A percentile compares a stretch with the other conserved stretches of the same genome.
Evolutionary conservation across 2,888 invertebrate genomes (phyloP).

Genomic region (Sminthurides aquaticus): DNA sequence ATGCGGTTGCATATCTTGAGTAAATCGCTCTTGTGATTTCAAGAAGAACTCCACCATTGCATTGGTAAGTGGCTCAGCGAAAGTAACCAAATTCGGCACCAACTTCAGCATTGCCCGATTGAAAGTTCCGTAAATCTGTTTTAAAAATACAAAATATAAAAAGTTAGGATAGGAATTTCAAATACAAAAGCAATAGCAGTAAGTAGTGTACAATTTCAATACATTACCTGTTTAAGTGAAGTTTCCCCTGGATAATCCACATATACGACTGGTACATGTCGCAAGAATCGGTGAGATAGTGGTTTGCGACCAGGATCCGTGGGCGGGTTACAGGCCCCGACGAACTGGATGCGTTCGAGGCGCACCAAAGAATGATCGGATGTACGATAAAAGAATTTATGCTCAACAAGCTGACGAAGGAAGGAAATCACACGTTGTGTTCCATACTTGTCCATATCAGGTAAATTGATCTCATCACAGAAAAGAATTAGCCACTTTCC

Average conservation of each 20-base stretch:
- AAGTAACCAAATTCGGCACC: constrained; percentile 82
- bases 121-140: constrained; percentile 97
- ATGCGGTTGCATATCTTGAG: constrained; percentile 99
- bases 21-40: constrained; percentile 92
- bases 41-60: constrained; percentile 99
- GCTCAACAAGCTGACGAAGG: constrained; percentile 92
- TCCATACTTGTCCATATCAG: constrained; percentile 97
- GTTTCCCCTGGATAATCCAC: constrained; percentile 99
- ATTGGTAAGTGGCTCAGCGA: constrained; percentile 91
- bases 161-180: constrained; percentile 4
- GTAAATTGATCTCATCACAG: constrained; percentile 99
- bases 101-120: constrained; percentile 95
- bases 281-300: constrained; percentile 73
- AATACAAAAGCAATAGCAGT: neutral
- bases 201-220: neutral
- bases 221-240: constrained; percentile 73
- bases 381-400: constrained; percentile 82
- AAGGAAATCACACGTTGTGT: constrained; percentile 98
- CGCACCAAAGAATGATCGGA: constrained; percentile 95
- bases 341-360: constrained; percentile 96
- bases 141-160: constrained; percentile 20
- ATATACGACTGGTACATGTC: constrained; percentile 97
- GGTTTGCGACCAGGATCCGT: constrained; percentile 98
- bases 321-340: constrained; percentile 99
- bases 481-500: constrained; percentile 98